Base-by-base conservation (phyloP, 2,113 vertebrate genomes). In the Isichthys henryi region DNA sequence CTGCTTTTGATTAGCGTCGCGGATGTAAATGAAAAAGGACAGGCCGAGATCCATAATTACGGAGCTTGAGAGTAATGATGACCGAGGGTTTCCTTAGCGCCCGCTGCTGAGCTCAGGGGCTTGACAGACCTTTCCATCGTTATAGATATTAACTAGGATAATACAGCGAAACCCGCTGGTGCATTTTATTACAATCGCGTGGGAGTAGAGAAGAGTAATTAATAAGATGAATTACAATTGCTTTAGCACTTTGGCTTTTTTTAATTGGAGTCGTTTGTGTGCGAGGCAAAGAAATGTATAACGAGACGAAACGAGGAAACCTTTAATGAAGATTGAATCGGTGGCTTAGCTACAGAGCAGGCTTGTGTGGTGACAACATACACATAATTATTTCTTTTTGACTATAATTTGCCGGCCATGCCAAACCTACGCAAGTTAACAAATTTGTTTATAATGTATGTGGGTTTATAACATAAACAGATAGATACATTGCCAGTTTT, bases 141-240 rank as follows among this genome's bases (percentile, higher is more conserved):
- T 43, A 23, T 23, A 88, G 31, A 45, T 88, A 88, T 88, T 88
- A 88, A 62, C 43, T 45, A 62, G 87, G 56, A 62, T 62, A 58
- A 58, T 66, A 66, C 53, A 35, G 19, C 56, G 31, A 39, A 39
- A 56, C 35, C 87, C 19, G 35, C 15, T 43, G 31, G 21, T 39
- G 21, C 15, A 88, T 66, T 66, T 88, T 88, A 62, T 88, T 66
- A 62, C 17, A 53, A 66, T 45, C 39, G 31, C 87, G 31, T 66
- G 56, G 56, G 87, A 88, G 87, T 48, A 19, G 52, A 43, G 31
- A 45, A 62, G 17, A 66, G 43, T 43, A 45, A 58, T 62, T 62
- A 62, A 58, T 62, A 3, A 66, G 52, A 66, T 43, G 35, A 88
- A 62, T 88, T 62, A 53, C 56, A 66, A 66, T 45, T 58, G 53